Evolutionary conservation across 1,140 invertebrate genomes (phyloP).

Genomic region (Drosophila punjabiensis): DNA sequence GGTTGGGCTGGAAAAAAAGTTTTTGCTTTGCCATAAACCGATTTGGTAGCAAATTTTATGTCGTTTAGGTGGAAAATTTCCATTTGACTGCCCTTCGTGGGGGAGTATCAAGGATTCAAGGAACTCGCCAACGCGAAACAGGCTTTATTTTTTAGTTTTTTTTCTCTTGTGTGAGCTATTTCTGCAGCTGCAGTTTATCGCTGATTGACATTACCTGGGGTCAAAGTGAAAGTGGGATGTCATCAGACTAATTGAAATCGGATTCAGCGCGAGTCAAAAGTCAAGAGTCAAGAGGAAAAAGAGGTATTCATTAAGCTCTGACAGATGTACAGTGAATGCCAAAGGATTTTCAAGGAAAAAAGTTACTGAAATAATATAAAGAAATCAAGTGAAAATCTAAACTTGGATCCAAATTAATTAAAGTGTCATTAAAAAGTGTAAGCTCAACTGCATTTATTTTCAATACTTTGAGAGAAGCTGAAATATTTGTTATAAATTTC

Average conservation of each 20-base stretch:
- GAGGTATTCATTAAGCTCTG: conserved; percentile 25
- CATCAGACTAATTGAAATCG: conserved; percentile 61
- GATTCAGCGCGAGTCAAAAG: conserved; percentile 2
- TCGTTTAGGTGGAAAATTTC: conserved; percentile 51
- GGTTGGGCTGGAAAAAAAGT: conserved; percentile 3
- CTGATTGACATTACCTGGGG: conserved; percentile 42
- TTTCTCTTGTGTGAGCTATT: conserved; percentile 11
- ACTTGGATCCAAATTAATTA: not conserved
- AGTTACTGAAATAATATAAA: not conserved
- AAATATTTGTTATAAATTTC: not conserved
- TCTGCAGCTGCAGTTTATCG: conserved; percentile 29
- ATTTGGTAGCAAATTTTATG: conserved; percentile 61
- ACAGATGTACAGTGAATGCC: not conserved
- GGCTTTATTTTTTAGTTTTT: conserved; percentile 8
- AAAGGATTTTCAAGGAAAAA: not conserved
- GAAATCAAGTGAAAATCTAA: not conserved
- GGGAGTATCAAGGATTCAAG: conserved; percentile 26
- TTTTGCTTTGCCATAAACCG: conserved; percentile 48
- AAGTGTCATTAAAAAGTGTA: not conserved
- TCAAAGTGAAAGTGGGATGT: conserved; percentile 14
- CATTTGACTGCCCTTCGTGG: conserved; percentile 23
- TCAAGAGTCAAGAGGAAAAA: not conserved
- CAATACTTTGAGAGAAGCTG: not conserved
- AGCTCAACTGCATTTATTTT: not conserved
- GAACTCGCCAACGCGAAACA: not conserved